A percentile compares a stretch with the other conserved stretches of the same genome.
phyloP scores from a whole-genome alignment of 1,140 invertebrate genomes.

The Brachionus calyciflorus region DNA sequence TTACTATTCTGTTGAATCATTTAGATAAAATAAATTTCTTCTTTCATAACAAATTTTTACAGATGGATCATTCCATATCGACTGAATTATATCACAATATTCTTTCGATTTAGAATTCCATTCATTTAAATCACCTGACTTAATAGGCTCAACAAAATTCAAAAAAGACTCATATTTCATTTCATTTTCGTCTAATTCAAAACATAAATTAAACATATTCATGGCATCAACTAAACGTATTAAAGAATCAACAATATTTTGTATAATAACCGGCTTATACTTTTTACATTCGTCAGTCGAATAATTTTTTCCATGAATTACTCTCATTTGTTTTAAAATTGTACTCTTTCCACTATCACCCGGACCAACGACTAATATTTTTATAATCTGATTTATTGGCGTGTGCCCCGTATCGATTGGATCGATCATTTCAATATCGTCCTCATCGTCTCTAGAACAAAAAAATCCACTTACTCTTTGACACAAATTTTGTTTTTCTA shows the following conservation, averaged over 20 bases:
- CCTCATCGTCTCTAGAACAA: too few relatives aligned
- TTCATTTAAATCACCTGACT: conserved; percentile 13
- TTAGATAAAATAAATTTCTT: conserved; percentile 32
- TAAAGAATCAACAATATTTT: conserved; percentile 3
- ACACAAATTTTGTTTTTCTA: too few relatives aligned
- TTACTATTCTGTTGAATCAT: conserved; percentile 30
- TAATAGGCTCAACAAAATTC: background rate
- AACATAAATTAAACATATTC: conserved; percentile 3
- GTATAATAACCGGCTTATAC: conserved; percentile 23
- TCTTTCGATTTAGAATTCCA: conserved; percentile 15
- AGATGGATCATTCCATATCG: conserved; percentile 16
- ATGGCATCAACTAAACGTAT: conserved; percentile 19
- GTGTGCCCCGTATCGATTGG: background rate
- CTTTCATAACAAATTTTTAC: conserved; percentile 1
- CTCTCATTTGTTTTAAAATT: conserved; percentile 99
- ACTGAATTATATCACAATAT: background rate
- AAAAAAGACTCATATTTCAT: background rate
- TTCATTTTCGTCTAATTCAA: background rate
- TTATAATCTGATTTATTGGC: background rate
- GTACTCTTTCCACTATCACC: conserved; percentile 91
- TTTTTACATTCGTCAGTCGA: conserved; percentile 68
- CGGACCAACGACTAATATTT: conserved; percentile 34
- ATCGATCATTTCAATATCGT: too few relatives aligned
- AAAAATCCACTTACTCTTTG: too few relatives aligned
- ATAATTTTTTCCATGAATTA: conserved; percentile 98